These are phyloP conservation scores for Uloborus diversus DNA, from an alignment of 1,140 invertebrate species.

Conservation along the genomic window DNA sequence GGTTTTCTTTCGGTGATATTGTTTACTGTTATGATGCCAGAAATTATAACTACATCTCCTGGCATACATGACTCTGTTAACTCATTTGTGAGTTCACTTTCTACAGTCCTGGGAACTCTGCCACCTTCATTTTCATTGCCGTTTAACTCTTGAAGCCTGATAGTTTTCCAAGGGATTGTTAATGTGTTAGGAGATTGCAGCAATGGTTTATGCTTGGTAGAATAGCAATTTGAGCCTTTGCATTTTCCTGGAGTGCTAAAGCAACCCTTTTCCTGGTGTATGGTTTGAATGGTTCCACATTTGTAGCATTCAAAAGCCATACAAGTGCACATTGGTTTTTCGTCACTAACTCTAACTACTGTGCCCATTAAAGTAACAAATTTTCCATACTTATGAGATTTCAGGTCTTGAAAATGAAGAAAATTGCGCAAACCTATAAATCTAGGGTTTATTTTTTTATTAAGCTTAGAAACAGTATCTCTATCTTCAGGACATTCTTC, in stretches of 20 bases:
- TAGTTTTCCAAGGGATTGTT: slow-evolving; percentile 79
- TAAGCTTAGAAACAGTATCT: slow-evolving; percentile 8
- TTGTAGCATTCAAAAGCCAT: slow-evolving; percentile 80
- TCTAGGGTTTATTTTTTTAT: slow-evolving; percentile 69
- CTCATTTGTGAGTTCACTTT: slow-evolving; percentile 87
- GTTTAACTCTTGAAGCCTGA: slow-evolving; percentile 81
- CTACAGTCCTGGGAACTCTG: slow-evolving; percentile 83
- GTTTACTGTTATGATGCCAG: slow-evolving; percentile 82
- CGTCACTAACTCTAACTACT: slow-evolving; percentile 82
- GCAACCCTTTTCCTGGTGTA: slow-evolving; percentile 72
- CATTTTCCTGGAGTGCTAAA: slow-evolving; percentile 71
- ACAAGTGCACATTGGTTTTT: slow-evolving; percentile 77
- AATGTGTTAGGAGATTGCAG: slow-evolving; percentile 76
- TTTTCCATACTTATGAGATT: slow-evolving; percentile 83
- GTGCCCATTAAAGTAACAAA: slow-evolving; percentile 85
- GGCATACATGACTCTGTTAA: slow-evolving; percentile 86
- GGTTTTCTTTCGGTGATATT: slow-evolving; percentile 64
- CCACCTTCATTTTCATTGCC: slow-evolving; percentile 76
- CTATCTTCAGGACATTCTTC: background rate
- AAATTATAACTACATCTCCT: slow-evolving; percentile 87
- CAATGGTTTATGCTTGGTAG: slow-evolving; percentile 74
- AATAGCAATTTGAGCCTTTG: slow-evolving; percentile 69
- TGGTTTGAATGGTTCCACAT: slow-evolving; percentile 73
- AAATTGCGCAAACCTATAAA: slow-evolving; percentile 77
- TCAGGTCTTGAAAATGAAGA: slow-evolving; percentile 76